Percentiles rank a stretch among this genome's conserved stretches.
These are phyloP conservation scores for Coleophora deauratella DNA, from an alignment of 2,888 invertebrate genomes.

Conservation along the genomic window DNA sequence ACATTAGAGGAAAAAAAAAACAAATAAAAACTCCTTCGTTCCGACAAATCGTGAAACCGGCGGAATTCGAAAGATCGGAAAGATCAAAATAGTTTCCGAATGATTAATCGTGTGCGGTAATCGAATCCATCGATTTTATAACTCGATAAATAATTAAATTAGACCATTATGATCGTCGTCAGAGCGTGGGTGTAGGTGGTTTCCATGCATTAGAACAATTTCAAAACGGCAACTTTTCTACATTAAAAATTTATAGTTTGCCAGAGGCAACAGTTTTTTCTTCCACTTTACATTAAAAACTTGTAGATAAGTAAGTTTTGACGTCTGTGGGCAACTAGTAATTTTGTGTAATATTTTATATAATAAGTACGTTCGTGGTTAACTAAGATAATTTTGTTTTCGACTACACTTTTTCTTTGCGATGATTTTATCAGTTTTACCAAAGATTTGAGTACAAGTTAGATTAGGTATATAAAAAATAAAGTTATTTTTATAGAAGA, in stretches of 20 bases:
- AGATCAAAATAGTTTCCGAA: conserved; percentile 9
- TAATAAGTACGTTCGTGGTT: too few species aligned
- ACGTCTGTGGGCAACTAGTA: conserved; percentile 7
- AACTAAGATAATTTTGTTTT: not conserved
- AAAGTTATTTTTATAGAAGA: too few species aligned
- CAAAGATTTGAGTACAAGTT: too few species aligned
- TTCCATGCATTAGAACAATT: conserved; percentile 14
- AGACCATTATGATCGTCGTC: conserved; percentile 23
- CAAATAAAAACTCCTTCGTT: too few species aligned
- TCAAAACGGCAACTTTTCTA: conserved; percentile 13
- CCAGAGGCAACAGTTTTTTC: conserved; percentile 7
- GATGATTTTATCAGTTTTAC: not conserved
- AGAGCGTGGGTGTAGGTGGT: conserved; percentile 26
- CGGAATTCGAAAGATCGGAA: not conserved
- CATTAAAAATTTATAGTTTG: conserved; percentile 8
- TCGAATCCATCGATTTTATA: conserved; percentile 29
- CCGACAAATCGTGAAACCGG: too few species aligned
- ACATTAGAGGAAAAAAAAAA: too few species aligned
- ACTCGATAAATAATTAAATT: conserved; percentile 54
- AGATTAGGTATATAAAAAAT: too few species aligned
- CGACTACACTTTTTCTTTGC: conserved; percentile 26
- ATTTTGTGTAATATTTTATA: conserved; percentile 12
- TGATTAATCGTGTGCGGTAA: conserved; percentile 18
- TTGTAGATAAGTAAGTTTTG: conserved; percentile 4
- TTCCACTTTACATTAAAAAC: conserved; percentile 1